Evolutionary conservation across 2,113 vertebrate species (phyloP), one percentile per base, ranked within the genome.

Genomic region (Cephalopterus ornatus): DNA sequence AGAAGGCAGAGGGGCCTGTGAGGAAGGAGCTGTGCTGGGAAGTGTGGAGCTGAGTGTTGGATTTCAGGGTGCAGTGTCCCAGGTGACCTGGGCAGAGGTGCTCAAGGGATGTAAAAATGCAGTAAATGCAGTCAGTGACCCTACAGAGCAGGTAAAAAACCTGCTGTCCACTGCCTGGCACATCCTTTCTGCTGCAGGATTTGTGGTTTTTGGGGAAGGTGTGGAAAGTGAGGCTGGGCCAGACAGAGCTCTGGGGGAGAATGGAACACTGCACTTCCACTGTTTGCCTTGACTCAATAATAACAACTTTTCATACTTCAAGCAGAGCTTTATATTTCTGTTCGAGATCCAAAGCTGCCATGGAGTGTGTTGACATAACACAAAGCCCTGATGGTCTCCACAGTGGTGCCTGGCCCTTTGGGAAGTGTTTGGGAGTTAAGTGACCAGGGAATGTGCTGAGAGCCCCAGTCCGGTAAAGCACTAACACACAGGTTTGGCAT

Each of bases 391-490:
- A 30, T 84, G 90, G 90, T 93, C 72, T 93, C 88, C 90, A 90
- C 52, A 86, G 52, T 44, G 82, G 81, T 89, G 88, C 75, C 72
- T 92, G 88, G 41, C 85, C 76, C 65, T 93, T 55, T 84, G 95
- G 91, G 95, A 72, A 74, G 50, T 95, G 76, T 89, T 52, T 87
- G 93, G 91, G 93, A 91, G 44, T 88, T 89, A 67, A 74, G 68
- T 89, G 92, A 92, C 78, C 96, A 95, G 96, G 95, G 93, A 89
- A 23, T 44, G 93, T 92, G 55, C 91, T 92, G 84, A 85, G 90
- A 97, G 95, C 88, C 93, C 94, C 93, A 96, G 90, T 89, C 70
- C 7, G 53, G 81, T 92, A 92, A 86, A 92, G 93, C 95, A 92
- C 88, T 95, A 63, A 55, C 55, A 95, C 67, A 90, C 42, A 87